phyloP scores from a whole-genome alignment of 2,113 vertebrate species.

The Archocentrus centrarchus region DNA sequence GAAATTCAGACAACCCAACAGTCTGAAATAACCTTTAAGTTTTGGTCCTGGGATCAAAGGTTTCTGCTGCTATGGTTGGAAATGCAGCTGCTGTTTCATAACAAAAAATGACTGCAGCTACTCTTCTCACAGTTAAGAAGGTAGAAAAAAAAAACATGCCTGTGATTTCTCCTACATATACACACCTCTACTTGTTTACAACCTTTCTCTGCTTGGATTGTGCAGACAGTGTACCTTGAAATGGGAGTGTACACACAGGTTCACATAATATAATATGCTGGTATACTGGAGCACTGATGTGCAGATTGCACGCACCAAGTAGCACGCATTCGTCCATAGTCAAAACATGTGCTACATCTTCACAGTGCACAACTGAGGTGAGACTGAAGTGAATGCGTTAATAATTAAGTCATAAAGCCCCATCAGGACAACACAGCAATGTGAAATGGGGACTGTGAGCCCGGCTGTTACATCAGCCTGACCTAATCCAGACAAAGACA shows the following conservation, averaged over 20 bases:
- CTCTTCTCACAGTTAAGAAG: neutral
- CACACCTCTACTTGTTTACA: neutral
- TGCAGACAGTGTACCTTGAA: neutral
- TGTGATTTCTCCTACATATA: neutral
- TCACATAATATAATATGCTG: neutral
- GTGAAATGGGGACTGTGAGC: neutral
- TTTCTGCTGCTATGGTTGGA: neutral
- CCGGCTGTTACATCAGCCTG: neutral
- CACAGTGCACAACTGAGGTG: too few species aligned
- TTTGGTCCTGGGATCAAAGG: too few species aligned
- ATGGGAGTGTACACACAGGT: neutral
- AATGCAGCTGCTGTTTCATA: neutral
- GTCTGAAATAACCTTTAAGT: too few species aligned
- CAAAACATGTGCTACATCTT: neutral
- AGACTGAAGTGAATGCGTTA: neutral
- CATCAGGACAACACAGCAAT: neutral
- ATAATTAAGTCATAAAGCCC: neutral
- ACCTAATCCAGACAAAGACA: slow-evolving; percentile 1
- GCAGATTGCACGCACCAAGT: neutral
- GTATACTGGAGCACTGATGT: neutral
- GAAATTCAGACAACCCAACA: neutral
- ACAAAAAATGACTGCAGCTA: neutral
- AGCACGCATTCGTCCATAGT: neutral
- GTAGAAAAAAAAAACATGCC: neutral
- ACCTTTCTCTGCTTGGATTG: neutral